A percentile compares a stretch with the other conserved stretches of the same genome.
Evolutionary conservation across 2,113 vertebrate genomes (phyloP).

Genomic region (Probosciger aterrimus): DNA sequence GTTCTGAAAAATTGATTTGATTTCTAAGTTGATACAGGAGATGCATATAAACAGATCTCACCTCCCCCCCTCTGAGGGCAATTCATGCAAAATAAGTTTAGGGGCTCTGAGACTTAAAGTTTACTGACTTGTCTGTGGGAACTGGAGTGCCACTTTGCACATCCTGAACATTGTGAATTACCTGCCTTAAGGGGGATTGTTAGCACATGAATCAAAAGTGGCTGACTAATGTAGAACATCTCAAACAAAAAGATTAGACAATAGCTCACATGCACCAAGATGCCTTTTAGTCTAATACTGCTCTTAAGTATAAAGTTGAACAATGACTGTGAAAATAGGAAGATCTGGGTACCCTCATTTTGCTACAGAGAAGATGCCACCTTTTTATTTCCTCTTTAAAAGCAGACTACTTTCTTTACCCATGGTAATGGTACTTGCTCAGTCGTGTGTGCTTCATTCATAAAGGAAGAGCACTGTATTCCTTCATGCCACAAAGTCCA

Average conservation of each 20-base stretch:
- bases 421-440: not conserved
- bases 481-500: conserved; percentile 25
- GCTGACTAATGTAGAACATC: conserved; percentile 18
- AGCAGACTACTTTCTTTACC: not conserved
- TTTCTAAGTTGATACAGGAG: not conserved
- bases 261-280: not conserved
- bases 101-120: conserved; percentile 39
- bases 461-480: conserved; percentile 26
- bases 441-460: not conserved
- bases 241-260: conserved; percentile 46
- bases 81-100: conserved; percentile 34
- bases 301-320: not conserved
- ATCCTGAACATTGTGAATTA: not conserved
- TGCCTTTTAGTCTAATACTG: not conserved
- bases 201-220: conserved; percentile 48
- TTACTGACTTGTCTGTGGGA: conserved; percentile 23
- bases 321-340: not conserved
- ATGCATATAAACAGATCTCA: conserved; percentile 3
- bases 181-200: conserved; percentile 35
- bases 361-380: not conserved
- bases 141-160: not conserved
- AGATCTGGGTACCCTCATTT: not conserved
- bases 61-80: not conserved
- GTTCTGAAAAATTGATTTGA: conserved; percentile 25
- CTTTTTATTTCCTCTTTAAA: conserved; percentile 42